Percentiles rank a stretch among this genome's conserved stretches.
These are phyloP conservation scores for Solea senegalensis DNA, from an alignment of 2,113 vertebrate species.

Conservation along the genomic window DNA sequence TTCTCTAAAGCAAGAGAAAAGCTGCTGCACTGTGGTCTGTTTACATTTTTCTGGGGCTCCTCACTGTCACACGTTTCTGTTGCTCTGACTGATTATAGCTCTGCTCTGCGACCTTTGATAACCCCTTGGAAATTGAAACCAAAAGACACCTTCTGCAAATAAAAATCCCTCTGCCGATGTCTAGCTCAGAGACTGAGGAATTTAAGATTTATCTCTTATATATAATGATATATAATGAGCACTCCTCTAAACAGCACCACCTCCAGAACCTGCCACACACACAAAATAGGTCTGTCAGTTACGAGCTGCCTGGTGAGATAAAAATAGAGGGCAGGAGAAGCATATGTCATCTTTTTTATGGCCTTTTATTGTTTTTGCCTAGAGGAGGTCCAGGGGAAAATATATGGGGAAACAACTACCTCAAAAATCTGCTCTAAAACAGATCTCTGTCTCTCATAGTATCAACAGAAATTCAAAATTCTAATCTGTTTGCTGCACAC, in stretches of 20 bases:
- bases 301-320: neutral
- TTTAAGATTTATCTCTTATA: neutral
- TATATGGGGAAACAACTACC: neutral
- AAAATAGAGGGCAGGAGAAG: constrained; percentile 2
- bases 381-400: constrained; percentile 1
- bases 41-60: neutral
- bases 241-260: neutral
- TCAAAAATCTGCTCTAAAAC: neutral
- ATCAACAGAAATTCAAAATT: constrained; percentile 2
- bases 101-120: neutral
- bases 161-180: neutral
- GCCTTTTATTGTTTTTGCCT: neutral
- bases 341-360: neutral
- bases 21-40: neutral
- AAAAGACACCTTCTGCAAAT: neutral
- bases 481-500: constrained; percentile 10
- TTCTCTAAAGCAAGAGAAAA: neutral
- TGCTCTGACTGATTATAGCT: neutral
- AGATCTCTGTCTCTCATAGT: constrained; percentile 2
- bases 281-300: neutral
- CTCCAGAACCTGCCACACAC: constrained; percentile 4
- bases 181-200: neutral
- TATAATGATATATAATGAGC: no score
- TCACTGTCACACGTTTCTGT: neutral
- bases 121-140: neutral